phyloP scores from a whole-genome alignment of 2,797 vertebrate genomes.

The Leucoraja ocellata region DNA sequence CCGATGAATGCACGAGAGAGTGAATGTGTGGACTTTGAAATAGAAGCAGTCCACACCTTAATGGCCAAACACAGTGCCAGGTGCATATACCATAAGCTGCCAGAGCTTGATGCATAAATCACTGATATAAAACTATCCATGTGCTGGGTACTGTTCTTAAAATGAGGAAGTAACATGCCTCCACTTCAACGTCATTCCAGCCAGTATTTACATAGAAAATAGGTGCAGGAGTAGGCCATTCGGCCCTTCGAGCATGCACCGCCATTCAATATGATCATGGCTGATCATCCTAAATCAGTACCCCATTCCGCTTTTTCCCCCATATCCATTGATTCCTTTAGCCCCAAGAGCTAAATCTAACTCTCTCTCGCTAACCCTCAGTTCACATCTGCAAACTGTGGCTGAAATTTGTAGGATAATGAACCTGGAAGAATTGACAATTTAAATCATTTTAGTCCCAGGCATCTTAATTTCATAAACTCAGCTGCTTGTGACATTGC shows the following conservation, averaged over 20 bases:
- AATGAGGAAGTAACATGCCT: not conserved
- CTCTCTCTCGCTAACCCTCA: not conserved
- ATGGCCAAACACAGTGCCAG: not conserved
- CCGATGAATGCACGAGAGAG: no score
- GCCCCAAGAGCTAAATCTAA: no score
- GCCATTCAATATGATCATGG: no score
- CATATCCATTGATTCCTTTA: no score
- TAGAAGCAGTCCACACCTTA: not conserved
- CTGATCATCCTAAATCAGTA: no score
- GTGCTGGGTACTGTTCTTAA: not conserved
- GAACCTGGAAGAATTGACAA: not conserved
- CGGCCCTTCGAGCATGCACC: no score
- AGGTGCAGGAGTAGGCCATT: no score
- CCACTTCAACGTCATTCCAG: not conserved
- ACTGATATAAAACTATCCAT: not conserved
- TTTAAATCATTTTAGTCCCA: not conserved
- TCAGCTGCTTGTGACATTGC: not conserved
- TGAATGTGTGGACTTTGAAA: not conserved
- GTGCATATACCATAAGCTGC: not conserved
- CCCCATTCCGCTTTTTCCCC: no score
- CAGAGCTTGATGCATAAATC: not conserved
- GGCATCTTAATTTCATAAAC: not conserved
- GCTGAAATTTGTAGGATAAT: not conserved
- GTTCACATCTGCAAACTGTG: not conserved
- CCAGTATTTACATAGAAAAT: not conserved